Conservation (phyloP, 2,113 vertebrate species). For the Setophaga kirtlandii region DNA sequence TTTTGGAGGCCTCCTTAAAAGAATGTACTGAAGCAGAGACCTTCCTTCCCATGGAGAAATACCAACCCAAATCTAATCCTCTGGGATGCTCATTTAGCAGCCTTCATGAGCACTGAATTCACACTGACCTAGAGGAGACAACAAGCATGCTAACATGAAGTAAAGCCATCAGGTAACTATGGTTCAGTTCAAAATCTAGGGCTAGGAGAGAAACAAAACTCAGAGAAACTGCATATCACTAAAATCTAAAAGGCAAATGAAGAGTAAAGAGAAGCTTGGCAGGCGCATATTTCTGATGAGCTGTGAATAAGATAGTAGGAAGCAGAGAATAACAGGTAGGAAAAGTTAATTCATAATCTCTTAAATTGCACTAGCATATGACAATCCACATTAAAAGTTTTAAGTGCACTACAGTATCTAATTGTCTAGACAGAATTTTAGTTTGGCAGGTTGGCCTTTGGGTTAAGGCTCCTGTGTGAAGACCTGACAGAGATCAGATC, state of each 20-base stretch:
- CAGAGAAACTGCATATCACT: neutral
- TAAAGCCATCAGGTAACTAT: neutral
- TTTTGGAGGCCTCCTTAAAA: neutral
- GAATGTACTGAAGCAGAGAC: neutral
- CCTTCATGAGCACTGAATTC: neutral
- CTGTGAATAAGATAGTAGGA: neutral
- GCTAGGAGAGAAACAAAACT: neutral
- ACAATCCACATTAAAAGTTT: neutral
- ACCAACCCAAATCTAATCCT: neutral
- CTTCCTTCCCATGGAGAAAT: neutral
- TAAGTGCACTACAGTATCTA: neutral
- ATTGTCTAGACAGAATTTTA: neutral
- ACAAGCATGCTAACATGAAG: neutral
- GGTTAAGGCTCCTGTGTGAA: neutral
- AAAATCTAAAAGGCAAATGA: neutral
- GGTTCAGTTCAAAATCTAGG: neutral
- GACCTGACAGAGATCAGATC: neutral
- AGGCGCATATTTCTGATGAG: neutral
- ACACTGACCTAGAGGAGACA: neutral
- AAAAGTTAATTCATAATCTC: neutral
- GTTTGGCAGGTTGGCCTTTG: neutral
- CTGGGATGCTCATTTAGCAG: neutral
- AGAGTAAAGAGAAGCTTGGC: neutral
- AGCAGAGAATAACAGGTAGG: neutral
- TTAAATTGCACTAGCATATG: neutral